Evolutionary conservation across 1,140 invertebrate genomes (phyloP), one percentile per base, ranked within the genome.

Genomic region (Drosophila sp.): DNA sequence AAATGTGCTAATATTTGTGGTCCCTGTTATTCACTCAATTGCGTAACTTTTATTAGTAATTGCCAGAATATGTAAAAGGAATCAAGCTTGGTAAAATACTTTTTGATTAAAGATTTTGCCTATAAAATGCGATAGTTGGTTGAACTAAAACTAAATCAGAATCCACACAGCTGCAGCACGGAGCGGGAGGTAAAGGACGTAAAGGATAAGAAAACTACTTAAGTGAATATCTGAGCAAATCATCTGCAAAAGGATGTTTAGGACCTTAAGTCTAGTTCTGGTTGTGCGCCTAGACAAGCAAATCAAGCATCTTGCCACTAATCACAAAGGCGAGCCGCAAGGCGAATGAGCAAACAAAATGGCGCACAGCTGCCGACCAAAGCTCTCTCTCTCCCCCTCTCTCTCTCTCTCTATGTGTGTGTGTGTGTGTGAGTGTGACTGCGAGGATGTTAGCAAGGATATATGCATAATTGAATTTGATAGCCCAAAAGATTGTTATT

Each of bases 381-480:
- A 50, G n/a, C 18, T 25, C n/a, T 7, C 8, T 16, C 14, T 43
- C 14, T 25, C 14, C 4, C 21, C 4, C 21, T 21, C 21, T 21
- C 1, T 21, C 45, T 38, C 7, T 36, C 11, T 21, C 11, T 16
- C 29, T 64, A 34, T 38, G 25, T 40, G 34, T 41, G 11, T n/a
- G 2, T 16, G 36, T 32, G 38, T 38, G 48, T 18, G 5, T 51
- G 29, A 43, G 34, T 57, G 14, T 45, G 57, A 16, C 51, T 59
- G 58, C 18, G 27, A 46, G 72, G 62, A 75, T 63, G 74, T 67
- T 62, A 54, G 71, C 71, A 40, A 64, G 46, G 46, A 48, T 65
- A 63, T 76, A 69, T 89, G 72, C 82, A 87, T 86, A 86, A 86
- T 86, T 86, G 78, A 86, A 87, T 87, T 82, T 86, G 77, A 87